A percentile compares a stretch with the other conserved stretches of the same genome.
Conservation (phyloP, 2,113 vertebrate genomes). For the Collichthys lucidus region DNA sequence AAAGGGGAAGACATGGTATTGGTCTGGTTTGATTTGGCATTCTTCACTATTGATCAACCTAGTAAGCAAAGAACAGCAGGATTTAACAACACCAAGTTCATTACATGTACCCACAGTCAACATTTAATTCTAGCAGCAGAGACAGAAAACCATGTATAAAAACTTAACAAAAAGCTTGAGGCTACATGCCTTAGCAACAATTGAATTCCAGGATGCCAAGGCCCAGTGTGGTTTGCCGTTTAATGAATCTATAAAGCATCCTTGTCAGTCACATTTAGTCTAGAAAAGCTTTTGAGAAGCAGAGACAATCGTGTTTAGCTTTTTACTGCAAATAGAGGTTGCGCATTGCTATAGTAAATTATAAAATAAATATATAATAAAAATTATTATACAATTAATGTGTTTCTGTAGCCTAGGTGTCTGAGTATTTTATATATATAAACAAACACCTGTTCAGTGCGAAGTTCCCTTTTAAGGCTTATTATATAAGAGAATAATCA, state of each 20-base stretch:
- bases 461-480: neutral
- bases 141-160: neutral
- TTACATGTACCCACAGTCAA: neutral
- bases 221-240: neutral
- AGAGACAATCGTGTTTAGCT: neutral
- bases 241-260: neutral
- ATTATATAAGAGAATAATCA: neutral
- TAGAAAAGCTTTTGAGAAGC: neutral
- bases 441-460: neutral
- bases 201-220: neutral
- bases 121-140: neutral
- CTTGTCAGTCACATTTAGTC: neutral
- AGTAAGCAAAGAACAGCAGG: neutral
- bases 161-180: neutral
- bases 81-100: neutral
- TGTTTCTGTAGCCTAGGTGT: no score
- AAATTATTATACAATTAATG: neutral
- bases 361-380: no score
- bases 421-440: neutral
- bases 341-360: neutral
- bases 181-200: neutral
- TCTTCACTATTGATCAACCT: neutral
- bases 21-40: constrained; percentile 6
- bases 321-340: neutral
- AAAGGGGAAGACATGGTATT: neutral